A percentile compares a stretch with the other conserved stretches of the same genome.
phyloP scores from a whole-genome alignment of 92 coral and sea anemone species.

The Micromussa lordhowensis region DNA sequence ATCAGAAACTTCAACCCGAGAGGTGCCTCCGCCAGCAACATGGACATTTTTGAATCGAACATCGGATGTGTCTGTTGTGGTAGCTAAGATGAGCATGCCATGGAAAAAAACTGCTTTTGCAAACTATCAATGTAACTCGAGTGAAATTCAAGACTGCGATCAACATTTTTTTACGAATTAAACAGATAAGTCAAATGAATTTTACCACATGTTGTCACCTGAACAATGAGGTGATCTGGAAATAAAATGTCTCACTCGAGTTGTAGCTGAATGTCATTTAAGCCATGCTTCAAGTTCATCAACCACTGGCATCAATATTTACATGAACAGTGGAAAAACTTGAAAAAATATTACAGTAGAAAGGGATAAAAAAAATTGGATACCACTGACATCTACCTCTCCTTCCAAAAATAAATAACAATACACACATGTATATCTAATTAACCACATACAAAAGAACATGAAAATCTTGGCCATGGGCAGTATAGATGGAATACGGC shows the following conservation, averaged over 20 bases:
- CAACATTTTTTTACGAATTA: not conserved
- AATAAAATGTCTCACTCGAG: not conserved
- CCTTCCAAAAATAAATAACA: not conserved
- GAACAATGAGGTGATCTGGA: not conserved
- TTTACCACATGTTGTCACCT: not conserved
- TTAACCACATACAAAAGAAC: too few species aligned
- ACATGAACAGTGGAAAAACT: conserved; percentile 1
- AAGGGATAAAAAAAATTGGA: not conserved
- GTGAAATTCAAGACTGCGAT: not conserved
- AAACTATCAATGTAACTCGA: not conserved
- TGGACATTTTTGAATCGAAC: not conserved
- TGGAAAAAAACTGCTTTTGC: not conserved
- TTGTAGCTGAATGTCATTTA: not conserved
- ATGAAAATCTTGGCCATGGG: too few species aligned
- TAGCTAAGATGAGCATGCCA: not conserved
- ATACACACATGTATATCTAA: not conserved
- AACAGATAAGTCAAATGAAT: not conserved
- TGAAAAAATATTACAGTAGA: not conserved
- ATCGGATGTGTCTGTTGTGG: not conserved
- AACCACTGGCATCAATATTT: not conserved
- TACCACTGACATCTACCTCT: not conserved
- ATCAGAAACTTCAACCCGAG: not conserved
- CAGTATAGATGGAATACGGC: too few species aligned
- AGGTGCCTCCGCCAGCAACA: not conserved
- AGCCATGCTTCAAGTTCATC: not conserved